These are phyloP conservation scores for Lysandra bellargus DNA, from an alignment of 2,888 invertebrate species.

Conservation along the genomic window DNA sequence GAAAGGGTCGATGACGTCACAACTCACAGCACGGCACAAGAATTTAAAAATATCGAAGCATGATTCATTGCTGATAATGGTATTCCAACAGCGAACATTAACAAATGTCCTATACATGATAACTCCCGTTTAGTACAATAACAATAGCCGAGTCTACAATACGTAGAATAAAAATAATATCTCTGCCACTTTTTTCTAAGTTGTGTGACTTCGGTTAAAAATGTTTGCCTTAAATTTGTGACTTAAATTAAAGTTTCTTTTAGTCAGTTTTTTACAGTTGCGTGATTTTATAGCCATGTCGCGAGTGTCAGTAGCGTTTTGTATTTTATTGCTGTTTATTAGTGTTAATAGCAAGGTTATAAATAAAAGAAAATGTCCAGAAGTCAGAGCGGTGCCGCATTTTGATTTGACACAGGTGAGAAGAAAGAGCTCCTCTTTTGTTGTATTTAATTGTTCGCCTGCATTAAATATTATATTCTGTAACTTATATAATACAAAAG, in stretches of 20 bases:
- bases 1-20: neutral
- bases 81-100: constrained; percentile 67
- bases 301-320: constrained; percentile 22
- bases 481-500: too few species aligned
- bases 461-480: too few species aligned
- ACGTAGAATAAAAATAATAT: constrained; percentile 48
- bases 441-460: too few species aligned
- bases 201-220: too few species aligned
- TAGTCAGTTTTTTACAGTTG: neutral
- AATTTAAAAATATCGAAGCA: constrained; percentile 48
- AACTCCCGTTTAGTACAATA: constrained; percentile 69
- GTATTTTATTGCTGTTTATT: constrained; percentile 47
- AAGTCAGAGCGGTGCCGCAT: constrained; percentile 89
- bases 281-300: constrained; percentile 31
- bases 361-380: constrained; percentile 87
- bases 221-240: too few species aligned
- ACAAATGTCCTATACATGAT: constrained; percentile 74
- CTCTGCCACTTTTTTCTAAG: too few species aligned
- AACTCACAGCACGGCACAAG: neutral
- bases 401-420: constrained; percentile 87
- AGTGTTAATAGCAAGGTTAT: constrained; percentile 58
- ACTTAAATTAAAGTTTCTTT: too few species aligned
- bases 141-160: constrained; percentile 56
- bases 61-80: constrained; percentile 65
- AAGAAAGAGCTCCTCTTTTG: constrained; percentile 29